Evolutionary conservation across 2,113 vertebrate genomes (phyloP).

Genomic region (Anseranas semipalmata): DNA sequence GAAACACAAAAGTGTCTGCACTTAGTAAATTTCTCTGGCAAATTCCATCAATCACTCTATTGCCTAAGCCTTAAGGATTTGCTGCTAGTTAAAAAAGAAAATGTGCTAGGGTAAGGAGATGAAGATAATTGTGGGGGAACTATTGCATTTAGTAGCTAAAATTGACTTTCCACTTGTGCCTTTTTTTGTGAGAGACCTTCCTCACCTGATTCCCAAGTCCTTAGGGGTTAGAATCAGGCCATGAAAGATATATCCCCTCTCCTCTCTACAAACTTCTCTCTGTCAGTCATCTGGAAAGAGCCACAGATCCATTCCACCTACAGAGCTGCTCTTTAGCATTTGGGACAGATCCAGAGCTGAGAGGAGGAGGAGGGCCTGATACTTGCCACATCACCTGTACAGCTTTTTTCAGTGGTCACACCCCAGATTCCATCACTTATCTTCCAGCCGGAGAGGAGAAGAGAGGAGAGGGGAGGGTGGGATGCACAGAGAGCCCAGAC

Average conservation of each 20-base stretch:
- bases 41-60: background rate
- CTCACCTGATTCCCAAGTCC: background rate
- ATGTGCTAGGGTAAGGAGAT: background rate
- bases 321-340: background rate
- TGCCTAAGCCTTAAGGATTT: background rate
- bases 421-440: background rate
- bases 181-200: background rate
- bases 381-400: background rate
- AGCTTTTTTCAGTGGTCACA: background rate
- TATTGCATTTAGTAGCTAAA: background rate
- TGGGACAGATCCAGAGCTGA: background rate
- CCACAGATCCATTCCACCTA: background rate
- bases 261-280: background rate
- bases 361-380: background rate
- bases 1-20: background rate
- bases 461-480: background rate
- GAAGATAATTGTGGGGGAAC: accelerated
- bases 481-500: background rate
- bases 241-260: background rate
- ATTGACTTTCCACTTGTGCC: background rate
- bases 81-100: background rate
- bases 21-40: background rate
- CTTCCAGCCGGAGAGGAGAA: background rate
- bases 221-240: background rate
- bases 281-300: background rate